Percentiles rank a stretch among this genome's conserved stretches.
Conservation (phyloP, 2,888 invertebrate genomes). For the Colostygia pectinataria region DNA sequence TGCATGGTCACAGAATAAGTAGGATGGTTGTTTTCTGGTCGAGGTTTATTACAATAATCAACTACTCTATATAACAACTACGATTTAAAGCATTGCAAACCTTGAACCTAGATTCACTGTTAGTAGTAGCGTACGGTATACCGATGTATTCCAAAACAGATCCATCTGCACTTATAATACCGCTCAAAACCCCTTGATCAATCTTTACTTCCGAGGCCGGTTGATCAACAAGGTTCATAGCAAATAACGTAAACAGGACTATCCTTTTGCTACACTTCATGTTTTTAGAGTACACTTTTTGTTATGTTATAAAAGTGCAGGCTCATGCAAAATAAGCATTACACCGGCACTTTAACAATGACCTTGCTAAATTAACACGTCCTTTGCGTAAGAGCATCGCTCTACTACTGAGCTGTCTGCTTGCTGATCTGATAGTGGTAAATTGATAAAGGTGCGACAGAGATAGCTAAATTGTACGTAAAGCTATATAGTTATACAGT, state of each 20-base stretch:
- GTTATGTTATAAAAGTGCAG: too few species aligned
- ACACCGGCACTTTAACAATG: constrained; percentile 3
- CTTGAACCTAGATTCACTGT: constrained; percentile 63
- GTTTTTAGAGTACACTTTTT: too few species aligned
- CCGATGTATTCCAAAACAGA: constrained; percentile 68
- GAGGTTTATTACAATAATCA: too few species aligned
- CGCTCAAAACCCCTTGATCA: constrained; percentile 67
- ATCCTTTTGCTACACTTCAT: constrained; percentile 59
- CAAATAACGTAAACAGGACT: constrained; percentile 64
- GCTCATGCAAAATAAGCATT: too few species aligned
- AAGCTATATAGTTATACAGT: too few species aligned
- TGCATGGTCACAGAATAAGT: too few species aligned
- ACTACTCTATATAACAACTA: too few species aligned
- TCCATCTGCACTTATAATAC: constrained; percentile 66
- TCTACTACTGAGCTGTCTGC: constrained; percentile 36
- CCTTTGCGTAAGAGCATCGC: constrained; percentile 39
- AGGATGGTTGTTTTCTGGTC: too few species aligned
- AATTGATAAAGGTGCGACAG: constrained; percentile 20
- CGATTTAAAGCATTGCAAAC: constrained; percentile 40
- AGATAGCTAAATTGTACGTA: constrained; percentile 5
- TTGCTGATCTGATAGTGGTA: constrained; percentile 9
- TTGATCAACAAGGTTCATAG: constrained; percentile 67
- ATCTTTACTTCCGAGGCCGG: constrained; percentile 67
- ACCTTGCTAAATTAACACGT: constrained; percentile 26
- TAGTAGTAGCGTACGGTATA: constrained; percentile 68